Conservation (phyloP, 2,888 invertebrate species). For the Sminthurides aquaticus region DNA sequence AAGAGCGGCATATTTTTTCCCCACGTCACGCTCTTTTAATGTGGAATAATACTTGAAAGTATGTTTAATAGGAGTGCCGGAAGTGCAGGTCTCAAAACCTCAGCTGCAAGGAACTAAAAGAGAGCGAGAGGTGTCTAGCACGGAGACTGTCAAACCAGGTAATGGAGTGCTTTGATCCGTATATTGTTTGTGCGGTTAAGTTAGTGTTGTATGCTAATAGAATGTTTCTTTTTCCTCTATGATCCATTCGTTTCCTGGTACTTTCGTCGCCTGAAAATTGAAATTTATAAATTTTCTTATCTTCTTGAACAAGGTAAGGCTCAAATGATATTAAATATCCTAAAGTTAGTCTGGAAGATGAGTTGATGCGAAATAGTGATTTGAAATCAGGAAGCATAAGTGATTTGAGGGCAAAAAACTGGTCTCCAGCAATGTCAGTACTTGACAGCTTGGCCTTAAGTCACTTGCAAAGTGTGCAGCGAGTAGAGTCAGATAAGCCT, state of each 20-base stretch:
- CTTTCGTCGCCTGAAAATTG: background rate
- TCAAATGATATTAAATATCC: background rate
- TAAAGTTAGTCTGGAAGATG: too few relatives aligned
- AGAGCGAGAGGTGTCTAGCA: background rate
- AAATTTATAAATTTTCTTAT: too few relatives aligned
- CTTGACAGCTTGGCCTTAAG: background rate
- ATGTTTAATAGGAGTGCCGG: too few relatives aligned
- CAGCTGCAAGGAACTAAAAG: background rate
- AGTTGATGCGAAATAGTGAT: too few relatives aligned
- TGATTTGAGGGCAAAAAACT: too few relatives aligned
- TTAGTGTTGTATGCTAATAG: background rate
- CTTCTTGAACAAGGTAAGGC: background rate
- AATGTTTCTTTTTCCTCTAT: background rate
- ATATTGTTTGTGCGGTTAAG: background rate
- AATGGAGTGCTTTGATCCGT: background rate
- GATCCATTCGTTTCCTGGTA: background rate
- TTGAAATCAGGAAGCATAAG: too few relatives aligned
- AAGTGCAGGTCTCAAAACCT: background rate
- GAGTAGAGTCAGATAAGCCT: background rate
- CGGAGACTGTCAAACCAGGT: slow-evolving; percentile 12
- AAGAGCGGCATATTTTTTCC: too few relatives aligned
- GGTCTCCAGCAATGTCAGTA: background rate
- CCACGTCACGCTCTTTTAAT: too few relatives aligned
- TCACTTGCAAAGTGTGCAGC: background rate
- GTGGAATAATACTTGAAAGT: too few relatives aligned